Evolutionary conservation across 2,113 vertebrate species (phyloP).

Genomic region (Buteo buteo): DNA sequence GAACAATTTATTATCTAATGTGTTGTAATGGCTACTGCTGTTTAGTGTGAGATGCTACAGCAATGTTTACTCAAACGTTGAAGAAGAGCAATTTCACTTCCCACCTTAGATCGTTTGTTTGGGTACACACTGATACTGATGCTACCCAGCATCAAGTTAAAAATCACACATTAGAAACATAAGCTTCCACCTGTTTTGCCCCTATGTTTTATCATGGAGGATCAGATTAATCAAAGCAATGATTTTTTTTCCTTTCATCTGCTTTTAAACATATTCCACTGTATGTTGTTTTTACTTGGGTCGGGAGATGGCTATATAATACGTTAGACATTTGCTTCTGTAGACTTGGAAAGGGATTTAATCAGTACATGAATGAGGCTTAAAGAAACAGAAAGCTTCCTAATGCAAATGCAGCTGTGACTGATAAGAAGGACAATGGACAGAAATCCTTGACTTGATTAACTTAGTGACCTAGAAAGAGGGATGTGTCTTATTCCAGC

Average conservation of each 20-base stretch:
- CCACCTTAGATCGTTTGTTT: background rate
- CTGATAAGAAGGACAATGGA: slow-evolving; percentile 64
- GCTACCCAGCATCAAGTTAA: background rate
- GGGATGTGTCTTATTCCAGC: slow-evolving; percentile 57
- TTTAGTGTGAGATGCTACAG: background rate
- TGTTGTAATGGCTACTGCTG: background rate
- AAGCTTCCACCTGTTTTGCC: background rate
- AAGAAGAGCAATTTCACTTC: background rate
- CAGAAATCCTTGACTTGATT: slow-evolving; percentile 69
- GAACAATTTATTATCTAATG: slow-evolving; percentile 4
- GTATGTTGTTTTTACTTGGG: background rate
- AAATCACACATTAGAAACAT: background rate
- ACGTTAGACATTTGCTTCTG: slow-evolving; percentile 46
- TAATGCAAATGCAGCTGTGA: slow-evolving; percentile 63
- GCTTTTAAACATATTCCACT: slow-evolving; percentile 6
- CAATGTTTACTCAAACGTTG: background rate
- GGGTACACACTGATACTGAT: background rate
- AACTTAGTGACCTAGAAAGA: slow-evolving; percentile 70
- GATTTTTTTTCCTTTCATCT: background rate
- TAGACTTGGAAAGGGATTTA: slow-evolving; percentile 50
- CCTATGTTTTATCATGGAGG: background rate
- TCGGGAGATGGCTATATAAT: slow-evolving; percentile 35
- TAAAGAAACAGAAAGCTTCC: slow-evolving; percentile 54
- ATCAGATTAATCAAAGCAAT: slow-evolving; percentile 4
- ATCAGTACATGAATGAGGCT: slow-evolving; percentile 43